Percentiles rank a stretch among this genome's conserved stretches.
Conservation (phyloP, 1,140 invertebrate species). For the Drosophila lacteicornis region DNA sequence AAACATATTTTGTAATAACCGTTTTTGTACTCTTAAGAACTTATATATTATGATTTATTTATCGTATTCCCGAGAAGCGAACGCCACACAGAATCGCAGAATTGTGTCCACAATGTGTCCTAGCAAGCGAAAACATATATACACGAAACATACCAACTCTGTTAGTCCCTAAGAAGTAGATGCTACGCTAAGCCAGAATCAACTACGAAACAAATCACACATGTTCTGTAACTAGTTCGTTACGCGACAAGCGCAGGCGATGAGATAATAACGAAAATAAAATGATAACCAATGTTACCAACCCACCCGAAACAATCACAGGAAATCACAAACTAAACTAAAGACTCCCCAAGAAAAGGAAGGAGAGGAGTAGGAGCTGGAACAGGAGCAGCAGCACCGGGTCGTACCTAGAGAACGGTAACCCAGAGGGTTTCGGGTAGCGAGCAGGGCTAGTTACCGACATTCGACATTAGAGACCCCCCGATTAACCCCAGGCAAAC, state of each 20-base stretch:
- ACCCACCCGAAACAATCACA: conserved; percentile 68
- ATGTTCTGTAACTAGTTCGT: conserved; percentile 67
- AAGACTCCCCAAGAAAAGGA: conserved; percentile 1
- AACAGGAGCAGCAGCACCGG: conserved; percentile 18
- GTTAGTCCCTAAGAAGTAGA: conserved; percentile 73
- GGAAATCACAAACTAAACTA: conserved; percentile 17
- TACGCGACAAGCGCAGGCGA: conserved; percentile 43
- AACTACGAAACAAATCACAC: conserved; percentile 27
- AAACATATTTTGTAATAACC: conserved; percentile 69
- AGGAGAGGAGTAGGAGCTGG: conserved; percentile 27
- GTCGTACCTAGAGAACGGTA: background rate
- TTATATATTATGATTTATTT: conserved; percentile 68
- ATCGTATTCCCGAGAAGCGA: conserved; percentile 30
- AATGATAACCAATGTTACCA: conserved; percentile 66
- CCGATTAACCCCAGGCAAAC: conserved; percentile 35
- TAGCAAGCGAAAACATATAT: conserved; percentile 21
- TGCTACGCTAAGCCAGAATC: conserved; percentile 58
- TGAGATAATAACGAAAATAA: conserved; percentile 52
- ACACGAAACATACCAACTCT: conserved; percentile 56
- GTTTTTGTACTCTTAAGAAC: conserved; percentile 64
- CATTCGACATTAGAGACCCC: conserved; percentile 17
- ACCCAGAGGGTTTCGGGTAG: conserved; percentile 19
- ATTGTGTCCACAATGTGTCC: conserved; percentile 19
- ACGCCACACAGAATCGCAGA: conserved; percentile 12
- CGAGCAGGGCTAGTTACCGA: conserved; percentile 43